phyloP scores from a whole-genome alignment of 1,140 invertebrate species.

The Euglossa dilemma region DNA sequence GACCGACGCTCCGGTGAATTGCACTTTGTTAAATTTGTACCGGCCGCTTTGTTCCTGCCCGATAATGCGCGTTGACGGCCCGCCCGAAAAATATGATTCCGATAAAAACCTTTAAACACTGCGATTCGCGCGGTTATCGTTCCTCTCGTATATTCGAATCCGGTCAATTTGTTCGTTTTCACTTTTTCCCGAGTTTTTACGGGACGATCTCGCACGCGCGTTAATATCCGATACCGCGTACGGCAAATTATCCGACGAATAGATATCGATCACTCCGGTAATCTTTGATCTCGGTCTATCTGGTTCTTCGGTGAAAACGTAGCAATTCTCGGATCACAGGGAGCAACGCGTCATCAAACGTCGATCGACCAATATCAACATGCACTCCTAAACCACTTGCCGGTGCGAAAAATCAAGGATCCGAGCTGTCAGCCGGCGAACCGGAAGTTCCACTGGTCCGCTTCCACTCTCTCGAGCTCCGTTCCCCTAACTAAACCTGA shows the following conservation, averaged over 20 bases:
- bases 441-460: not conserved
- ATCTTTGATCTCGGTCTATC: too few species aligned
- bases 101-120: not conserved
- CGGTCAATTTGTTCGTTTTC: not conserved
- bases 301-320: too few species aligned
- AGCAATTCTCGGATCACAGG: too few species aligned
- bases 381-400: not conserved
- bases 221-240: not conserved
- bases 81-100: slow-evolving; percentile 9
- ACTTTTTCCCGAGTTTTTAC: too few species aligned
- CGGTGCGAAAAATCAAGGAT: not conserved
- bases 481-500: not conserved
- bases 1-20: slow-evolving; percentile 8
- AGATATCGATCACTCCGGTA: too few species aligned
- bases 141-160: not conserved
- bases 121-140: not conserved
- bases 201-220: not conserved
- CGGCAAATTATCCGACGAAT: too few species aligned
- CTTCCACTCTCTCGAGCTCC: not conserved
- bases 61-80: slow-evolving; percentile 9
- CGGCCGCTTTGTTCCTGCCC: not conserved
- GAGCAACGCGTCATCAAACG: too few species aligned
- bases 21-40: slow-evolving; percentile 36
- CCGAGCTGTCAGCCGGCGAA: not conserved
- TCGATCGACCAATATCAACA: not conserved